Conservation (phyloP, 2,113 vertebrate genomes). For the Arizona elegans region DNA sequence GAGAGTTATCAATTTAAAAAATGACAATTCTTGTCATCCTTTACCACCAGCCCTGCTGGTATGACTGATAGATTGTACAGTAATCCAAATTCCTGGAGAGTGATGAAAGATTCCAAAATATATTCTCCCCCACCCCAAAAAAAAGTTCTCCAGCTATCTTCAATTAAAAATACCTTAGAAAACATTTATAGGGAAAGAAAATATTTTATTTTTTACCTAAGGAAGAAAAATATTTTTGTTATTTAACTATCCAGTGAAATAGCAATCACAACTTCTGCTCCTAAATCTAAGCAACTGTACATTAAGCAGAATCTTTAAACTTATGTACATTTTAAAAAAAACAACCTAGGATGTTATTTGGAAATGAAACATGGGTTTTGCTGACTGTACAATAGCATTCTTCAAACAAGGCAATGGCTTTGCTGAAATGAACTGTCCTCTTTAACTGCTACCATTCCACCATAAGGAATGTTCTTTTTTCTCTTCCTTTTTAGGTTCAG, state of each 20-base stretch:
- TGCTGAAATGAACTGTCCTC: background rate
- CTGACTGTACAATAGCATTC: background rate
- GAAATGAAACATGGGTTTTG: background rate
- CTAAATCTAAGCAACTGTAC: background rate
- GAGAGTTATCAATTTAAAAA: background rate
- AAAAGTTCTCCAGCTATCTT: background rate
- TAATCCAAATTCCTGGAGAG: background rate
- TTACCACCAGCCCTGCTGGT: background rate
- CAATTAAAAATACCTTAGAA: background rate
- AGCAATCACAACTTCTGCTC: background rate
- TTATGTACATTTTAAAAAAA: conserved; percentile 44
- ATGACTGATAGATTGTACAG: background rate
- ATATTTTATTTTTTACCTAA: background rate
- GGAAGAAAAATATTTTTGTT: background rate
- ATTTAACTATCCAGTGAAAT: background rate
- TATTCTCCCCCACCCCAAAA: background rate
- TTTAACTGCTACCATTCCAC: background rate
- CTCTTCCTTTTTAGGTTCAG: conserved; percentile 1
- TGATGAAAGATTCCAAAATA: background rate
- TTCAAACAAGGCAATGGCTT: background rate
- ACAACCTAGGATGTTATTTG: conserved; percentile 28
- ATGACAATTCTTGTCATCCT: too few species aligned
- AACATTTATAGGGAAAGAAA: conserved; percentile 18
- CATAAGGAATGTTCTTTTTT: conserved; percentile 4
- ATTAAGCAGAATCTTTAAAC: conserved; percentile 40